Evolutionary conservation across 1,140 invertebrate genomes (phyloP).

Genomic region (Zaprionus ghesquierei): DNA sequence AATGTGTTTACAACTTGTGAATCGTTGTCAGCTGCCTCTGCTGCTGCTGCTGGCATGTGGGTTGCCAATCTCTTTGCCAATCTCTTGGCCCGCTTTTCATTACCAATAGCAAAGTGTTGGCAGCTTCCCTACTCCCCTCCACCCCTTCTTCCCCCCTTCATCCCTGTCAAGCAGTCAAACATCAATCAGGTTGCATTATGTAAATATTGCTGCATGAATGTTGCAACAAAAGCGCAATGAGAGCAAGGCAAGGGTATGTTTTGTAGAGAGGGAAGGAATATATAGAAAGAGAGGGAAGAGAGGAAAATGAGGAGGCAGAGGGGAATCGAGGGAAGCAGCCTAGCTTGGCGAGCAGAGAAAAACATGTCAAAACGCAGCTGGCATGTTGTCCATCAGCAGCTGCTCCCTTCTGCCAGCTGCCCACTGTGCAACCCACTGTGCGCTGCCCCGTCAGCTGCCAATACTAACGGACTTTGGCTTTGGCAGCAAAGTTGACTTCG

Average conservation of each 20-base stretch:
- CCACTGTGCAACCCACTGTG: not conserved
- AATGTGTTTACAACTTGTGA: slow-evolving; percentile 74
- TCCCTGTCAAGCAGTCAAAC: slow-evolving; percentile 50
- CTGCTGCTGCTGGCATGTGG: slow-evolving; percentile 34
- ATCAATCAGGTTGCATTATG: slow-evolving; percentile 77
- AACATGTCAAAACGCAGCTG: slow-evolving; percentile 55
- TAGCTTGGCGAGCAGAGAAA: not conserved
- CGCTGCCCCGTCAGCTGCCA: slow-evolving; percentile 51
- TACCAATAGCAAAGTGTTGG: slow-evolving; percentile 50
- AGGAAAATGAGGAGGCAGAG: not conserved
- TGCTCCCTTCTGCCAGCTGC: not conserved
- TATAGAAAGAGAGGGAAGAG: not conserved
- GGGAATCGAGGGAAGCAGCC: slow-evolving; percentile 16
- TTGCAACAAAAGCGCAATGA: slow-evolving; percentile 71
- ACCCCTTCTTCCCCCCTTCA: not conserved
- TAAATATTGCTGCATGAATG: slow-evolving; percentile 70
- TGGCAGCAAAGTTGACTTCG: slow-evolving; percentile 26
- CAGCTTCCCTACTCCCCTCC: not conserved
- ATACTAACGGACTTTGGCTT: slow-evolving; percentile 40
- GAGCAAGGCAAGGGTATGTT: not conserved
- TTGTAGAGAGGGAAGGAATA: not conserved
- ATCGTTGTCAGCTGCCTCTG: slow-evolving; percentile 62
- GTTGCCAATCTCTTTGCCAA: slow-evolving; percentile 51
- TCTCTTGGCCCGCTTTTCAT: slow-evolving; percentile 68
- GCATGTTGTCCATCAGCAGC: slow-evolving; percentile 44